Percentiles rank a stretch among this genome's conserved stretches.
Conservation (phyloP, 2,888 invertebrate genomes). For the Lamellibrachia columna region DNA sequence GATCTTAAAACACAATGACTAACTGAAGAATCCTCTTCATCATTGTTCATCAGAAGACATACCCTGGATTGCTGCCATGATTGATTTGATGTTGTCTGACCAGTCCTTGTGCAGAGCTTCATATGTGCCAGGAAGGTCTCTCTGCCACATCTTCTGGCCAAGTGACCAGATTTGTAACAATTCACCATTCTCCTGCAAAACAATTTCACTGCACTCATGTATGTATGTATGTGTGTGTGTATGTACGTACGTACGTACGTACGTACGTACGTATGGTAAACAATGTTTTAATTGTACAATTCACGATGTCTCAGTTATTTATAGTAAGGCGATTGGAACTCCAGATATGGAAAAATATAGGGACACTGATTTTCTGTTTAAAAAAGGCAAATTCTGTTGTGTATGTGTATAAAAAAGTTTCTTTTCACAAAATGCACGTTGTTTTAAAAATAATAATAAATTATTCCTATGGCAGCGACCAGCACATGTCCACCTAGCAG, state of each 20-base stretch:
- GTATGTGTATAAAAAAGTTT: not conserved
- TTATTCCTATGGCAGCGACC: too few species aligned
- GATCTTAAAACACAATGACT: too few species aligned
- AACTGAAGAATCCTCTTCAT: too few species aligned
- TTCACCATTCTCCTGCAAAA: conserved; percentile 38
- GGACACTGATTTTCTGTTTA: not conserved
- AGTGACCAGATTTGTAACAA: conserved; percentile 78
- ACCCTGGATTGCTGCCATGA: conserved; percentile 86
- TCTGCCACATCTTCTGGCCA: conserved; percentile 85
- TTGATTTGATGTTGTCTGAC: conserved; percentile 81
- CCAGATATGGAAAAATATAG: too few species aligned
- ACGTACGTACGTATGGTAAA: too few species aligned
- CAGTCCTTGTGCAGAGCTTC: conserved; percentile 78
- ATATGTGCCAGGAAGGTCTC: conserved; percentile 84
- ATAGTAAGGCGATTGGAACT: too few species aligned
- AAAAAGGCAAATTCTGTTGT: not conserved
- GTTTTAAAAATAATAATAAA: too few species aligned
- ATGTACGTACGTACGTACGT: too few species aligned
- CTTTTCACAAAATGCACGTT: too few species aligned
- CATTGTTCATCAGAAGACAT: conserved; percentile 43
- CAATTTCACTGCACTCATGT: not conserved
- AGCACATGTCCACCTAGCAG: too few species aligned
- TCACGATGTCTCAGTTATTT: too few species aligned
- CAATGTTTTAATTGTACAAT: too few species aligned
- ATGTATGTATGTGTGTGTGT: not conserved